Conservation (phyloP, 2,888 invertebrate species). For the Hydroisotoma schaefferi region DNA sequence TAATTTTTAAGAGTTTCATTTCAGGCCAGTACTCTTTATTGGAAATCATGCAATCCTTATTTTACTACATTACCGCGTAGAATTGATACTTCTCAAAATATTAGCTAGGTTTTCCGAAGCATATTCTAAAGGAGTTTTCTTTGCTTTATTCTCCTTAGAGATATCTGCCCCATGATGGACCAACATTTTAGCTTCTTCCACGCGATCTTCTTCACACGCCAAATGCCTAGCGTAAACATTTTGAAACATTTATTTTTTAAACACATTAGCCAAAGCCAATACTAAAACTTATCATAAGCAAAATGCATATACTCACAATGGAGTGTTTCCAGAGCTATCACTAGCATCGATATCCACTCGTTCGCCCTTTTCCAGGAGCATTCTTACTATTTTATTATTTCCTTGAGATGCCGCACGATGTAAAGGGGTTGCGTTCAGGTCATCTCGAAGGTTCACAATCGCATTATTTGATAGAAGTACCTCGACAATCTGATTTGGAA, state of each 20-base stretch:
- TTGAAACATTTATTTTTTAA: background rate
- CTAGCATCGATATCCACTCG: constrained; percentile 55
- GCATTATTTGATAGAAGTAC: constrained; percentile 65
- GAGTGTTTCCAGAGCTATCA: constrained; percentile 71
- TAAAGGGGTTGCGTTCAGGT: constrained; percentile 68
- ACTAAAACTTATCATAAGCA: background rate
- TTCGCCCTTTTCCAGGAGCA: constrained; percentile 61
- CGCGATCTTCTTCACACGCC: constrained; percentile 75
- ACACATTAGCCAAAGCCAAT: too few species aligned
- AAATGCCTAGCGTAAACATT: constrained; percentile 59
- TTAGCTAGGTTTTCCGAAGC: constrained; percentile 31
- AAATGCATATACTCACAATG: constrained; percentile 61
- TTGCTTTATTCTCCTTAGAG: constrained; percentile 62
- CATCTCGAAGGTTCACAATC: constrained; percentile 66
- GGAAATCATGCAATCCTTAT: too few species aligned
- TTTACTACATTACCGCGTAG: too few species aligned
- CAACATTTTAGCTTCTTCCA: constrained; percentile 64
- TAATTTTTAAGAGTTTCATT: too few species aligned
- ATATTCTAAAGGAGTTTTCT: constrained; percentile 65
- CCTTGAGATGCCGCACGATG: constrained; percentile 79
- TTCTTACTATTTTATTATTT: constrained; percentile 63
- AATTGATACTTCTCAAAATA: constrained; percentile 16
- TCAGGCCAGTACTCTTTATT: too few species aligned
- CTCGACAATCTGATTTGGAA: constrained; percentile 60
- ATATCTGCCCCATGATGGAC: constrained; percentile 64